phyloP scores from a whole-genome alignment of 2,888 invertebrate species.

The Papilio demoleus region DNA sequence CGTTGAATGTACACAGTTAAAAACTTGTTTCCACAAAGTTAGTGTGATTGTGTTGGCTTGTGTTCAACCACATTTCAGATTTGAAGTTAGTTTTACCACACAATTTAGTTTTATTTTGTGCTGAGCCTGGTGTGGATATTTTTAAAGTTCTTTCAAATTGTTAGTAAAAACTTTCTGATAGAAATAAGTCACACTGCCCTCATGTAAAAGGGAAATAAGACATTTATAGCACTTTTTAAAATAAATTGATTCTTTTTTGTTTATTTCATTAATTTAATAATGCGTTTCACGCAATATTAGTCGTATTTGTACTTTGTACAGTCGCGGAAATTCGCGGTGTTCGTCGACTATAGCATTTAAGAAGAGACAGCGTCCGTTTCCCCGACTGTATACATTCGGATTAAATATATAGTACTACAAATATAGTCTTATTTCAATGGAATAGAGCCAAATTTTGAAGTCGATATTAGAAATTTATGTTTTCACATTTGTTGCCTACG shows the following conservation, averaged over 20 bases:
- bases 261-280: too few relatives aligned
- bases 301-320: too few relatives aligned
- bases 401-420: not conserved
- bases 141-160: not conserved
- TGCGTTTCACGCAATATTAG: too few relatives aligned
- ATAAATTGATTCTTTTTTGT: too few relatives aligned
- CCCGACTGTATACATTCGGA: too few relatives aligned
- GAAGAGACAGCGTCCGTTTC: too few relatives aligned
- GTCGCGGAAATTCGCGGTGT: too few relatives aligned
- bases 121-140: not conserved
- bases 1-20: slow-evolving; percentile 10
- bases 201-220: too few relatives aligned
- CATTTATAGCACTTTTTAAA: too few relatives aligned
- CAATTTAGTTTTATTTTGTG: slow-evolving; percentile 22
- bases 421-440: not conserved
- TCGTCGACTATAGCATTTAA: too few relatives aligned
- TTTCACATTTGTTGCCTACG: slow-evolving; percentile 14
- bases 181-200: too few relatives aligned
- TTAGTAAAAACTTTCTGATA: not conserved
- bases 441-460: not conserved
- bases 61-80: slow-evolving; percentile 24
- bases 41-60: slow-evolving; percentile 24
- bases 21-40: slow-evolving; percentile 15
- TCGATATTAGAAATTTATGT: slow-evolving; percentile 6
- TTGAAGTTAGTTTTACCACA: slow-evolving; percentile 21